Evolutionary conservation across 2,888 invertebrate species (phyloP).

Genomic region (Temnothorax rugatulus): DNA sequence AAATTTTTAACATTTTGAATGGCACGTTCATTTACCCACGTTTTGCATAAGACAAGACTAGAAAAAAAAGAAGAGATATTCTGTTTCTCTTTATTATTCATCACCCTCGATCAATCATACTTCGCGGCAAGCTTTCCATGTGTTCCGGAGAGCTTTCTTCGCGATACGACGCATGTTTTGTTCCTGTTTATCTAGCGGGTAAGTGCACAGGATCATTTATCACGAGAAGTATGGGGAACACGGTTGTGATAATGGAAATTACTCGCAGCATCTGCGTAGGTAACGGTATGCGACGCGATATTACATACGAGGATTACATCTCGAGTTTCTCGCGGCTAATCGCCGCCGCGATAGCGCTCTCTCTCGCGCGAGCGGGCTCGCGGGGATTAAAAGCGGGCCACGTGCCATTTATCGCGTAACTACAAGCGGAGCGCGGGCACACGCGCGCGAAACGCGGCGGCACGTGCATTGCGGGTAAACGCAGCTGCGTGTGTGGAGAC

Average conservation of each 20-base stretch:
- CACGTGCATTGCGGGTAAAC: constrained; percentile 67
- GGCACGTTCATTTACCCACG: neutral
- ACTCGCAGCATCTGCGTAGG: constrained; percentile 30
- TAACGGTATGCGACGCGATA: constrained; percentile 42
- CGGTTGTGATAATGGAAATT: constrained; percentile 22
- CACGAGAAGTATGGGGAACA: neutral
- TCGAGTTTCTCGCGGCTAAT: constrained; percentile 46
- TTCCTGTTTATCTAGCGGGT: neutral
- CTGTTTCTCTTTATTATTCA: neutral
- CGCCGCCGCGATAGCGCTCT: constrained; percentile 5
- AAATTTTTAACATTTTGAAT: neutral
- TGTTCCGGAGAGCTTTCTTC: neutral
- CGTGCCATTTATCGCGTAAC: constrained; percentile 65
- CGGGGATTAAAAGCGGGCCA: constrained; percentile 68
- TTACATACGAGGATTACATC: constrained; percentile 18
- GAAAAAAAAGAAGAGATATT: neutral
- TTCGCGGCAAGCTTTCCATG: neutral
- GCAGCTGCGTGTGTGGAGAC: constrained; percentile 58
- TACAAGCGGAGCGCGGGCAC: neutral
- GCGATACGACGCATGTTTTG: neutral
- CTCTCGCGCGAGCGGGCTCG: constrained; percentile 31
- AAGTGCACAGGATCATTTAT: constrained; percentile 11
- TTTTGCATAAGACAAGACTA: neutral
- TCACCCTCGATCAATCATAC: neutral
- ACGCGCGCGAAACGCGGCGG: constrained; percentile 49